Evolutionary conservation across 2,797 vertebrate species (phyloP).

Genomic region (Etheostoma nigrum): DNA sequence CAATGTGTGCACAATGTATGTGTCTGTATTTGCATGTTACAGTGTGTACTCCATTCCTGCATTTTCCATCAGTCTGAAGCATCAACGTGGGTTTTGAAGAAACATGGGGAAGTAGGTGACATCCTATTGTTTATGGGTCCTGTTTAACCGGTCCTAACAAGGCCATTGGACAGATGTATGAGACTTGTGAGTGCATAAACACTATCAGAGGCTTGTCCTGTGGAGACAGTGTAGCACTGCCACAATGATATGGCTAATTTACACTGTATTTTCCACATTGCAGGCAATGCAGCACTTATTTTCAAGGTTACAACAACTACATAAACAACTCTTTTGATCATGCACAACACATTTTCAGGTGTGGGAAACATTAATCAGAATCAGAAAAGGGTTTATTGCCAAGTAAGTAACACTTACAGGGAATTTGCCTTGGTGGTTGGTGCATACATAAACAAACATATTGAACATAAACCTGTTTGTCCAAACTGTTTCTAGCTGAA

Average conservation of each 20-base stretch:
- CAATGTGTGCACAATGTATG: not conserved
- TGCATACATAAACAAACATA: too few relatives aligned
- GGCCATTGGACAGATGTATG: conserved; percentile 25
- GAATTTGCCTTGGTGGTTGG: too few relatives aligned
- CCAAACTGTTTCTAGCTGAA: not conserved
- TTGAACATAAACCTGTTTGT: not conserved
- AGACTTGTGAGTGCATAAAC: conserved; percentile 3
- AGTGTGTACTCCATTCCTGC: not conserved
- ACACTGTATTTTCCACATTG: conserved; percentile 5
- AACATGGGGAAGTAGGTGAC: conserved; percentile 31
- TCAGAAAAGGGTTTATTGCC: too few relatives aligned
- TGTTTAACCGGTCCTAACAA: conserved; percentile 30
- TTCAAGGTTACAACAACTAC: conserved; percentile 19
- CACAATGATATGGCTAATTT: conserved; percentile 42
- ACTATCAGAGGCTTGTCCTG: conserved; percentile 9
- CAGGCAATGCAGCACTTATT: not conserved
- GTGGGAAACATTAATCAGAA: too few relatives aligned
- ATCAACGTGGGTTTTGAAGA: not conserved
- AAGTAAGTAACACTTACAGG: too few relatives aligned
- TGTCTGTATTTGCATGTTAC: conserved; percentile 27
- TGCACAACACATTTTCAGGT: not conserved
- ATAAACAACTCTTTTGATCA: not conserved
- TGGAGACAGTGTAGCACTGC: conserved; percentile 24
- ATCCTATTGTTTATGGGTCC: conserved; percentile 8
- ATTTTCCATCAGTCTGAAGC: conserved; percentile 27